phyloP scores from a whole-genome alignment of 1,140 invertebrate species.

The Danaus plexippus region DNA sequence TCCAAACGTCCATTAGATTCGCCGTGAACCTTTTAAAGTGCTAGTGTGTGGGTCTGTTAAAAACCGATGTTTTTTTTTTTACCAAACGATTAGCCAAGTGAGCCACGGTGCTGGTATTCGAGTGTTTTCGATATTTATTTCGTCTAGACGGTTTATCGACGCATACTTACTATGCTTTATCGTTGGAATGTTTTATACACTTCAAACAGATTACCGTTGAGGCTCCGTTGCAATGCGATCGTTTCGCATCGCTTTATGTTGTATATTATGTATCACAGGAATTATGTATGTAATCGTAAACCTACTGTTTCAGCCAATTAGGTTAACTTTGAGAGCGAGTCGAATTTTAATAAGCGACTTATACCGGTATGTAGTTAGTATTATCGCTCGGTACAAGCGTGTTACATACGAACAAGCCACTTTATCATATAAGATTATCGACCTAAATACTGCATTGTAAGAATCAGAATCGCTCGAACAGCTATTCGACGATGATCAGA shows the following conservation, averaged over 20 bases:
- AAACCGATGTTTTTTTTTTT: slow-evolving; percentile 49
- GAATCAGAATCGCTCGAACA: slow-evolving; percentile 17
- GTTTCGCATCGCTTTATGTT: slow-evolving; percentile 1
- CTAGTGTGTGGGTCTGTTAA: slow-evolving; percentile 47
- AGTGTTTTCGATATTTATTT: slow-evolving; percentile 64
- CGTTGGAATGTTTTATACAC: slow-evolving; percentile 63
- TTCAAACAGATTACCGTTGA: slow-evolving; percentile 26
- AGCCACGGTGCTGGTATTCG: slow-evolving; percentile 64
- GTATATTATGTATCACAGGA: slow-evolving; percentile 17
- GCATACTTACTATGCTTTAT: slow-evolving; percentile 54
- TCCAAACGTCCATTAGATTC: slow-evolving; percentile 60
- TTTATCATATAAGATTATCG: background rate
- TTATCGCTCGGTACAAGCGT: slow-evolving; percentile 16
- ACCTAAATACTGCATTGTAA: slow-evolving; percentile 15
- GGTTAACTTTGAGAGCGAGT: slow-evolving; percentile 28
- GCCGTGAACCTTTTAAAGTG: slow-evolving; percentile 66
- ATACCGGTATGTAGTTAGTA: slow-evolving; percentile 12
- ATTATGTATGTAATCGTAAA: slow-evolving; percentile 5
- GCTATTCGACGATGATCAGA: background rate
- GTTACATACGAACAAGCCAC: slow-evolving; percentile 12
- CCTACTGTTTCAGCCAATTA: slow-evolving; percentile 24
- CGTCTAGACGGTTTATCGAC: slow-evolving; percentile 65
- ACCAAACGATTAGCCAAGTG: slow-evolving; percentile 66
- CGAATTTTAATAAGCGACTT: slow-evolving; percentile 33
- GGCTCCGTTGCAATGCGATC: background rate